Evolutionary conservation across 2,888 invertebrate species (phyloP).

Genomic region (Synergus gifuensis): DNA sequence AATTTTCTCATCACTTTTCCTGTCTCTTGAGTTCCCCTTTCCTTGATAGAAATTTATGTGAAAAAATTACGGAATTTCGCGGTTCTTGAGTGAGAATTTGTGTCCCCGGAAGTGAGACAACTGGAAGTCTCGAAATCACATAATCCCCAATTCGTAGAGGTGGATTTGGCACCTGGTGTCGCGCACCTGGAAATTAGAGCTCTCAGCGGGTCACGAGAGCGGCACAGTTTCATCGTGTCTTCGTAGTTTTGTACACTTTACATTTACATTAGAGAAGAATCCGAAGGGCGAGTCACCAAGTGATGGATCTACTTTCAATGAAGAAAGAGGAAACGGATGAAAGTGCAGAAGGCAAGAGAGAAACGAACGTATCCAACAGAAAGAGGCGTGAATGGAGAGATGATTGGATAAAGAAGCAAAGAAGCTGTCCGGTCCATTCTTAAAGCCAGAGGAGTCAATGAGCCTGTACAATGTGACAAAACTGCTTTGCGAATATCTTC

Average conservation of each 20-base stretch:
- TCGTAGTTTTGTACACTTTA: conserved; percentile 53
- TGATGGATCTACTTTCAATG: conserved; percentile 65
- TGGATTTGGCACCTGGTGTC: conserved; percentile 49
- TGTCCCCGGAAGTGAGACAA: conserved; percentile 18
- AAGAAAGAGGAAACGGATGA: conserved; percentile 43
- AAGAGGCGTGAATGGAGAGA: conserved; percentile 73
- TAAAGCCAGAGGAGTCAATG: conserved; percentile 61
- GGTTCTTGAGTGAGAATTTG: not conserved
- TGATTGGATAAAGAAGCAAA: conserved; percentile 74
- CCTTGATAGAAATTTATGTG: not conserved
- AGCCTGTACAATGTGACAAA: conserved; percentile 60
- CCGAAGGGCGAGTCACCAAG: conserved; percentile 46
- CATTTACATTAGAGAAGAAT: conserved; percentile 58
- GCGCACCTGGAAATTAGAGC: conserved; percentile 66
- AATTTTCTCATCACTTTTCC: not conserved
- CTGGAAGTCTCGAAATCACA: not conserved
- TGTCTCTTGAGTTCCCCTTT: not conserved
- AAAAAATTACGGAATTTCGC: not conserved
- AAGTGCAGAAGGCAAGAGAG: conserved; percentile 32
- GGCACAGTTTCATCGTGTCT: conserved; percentile 53
- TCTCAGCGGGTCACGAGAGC: conserved; percentile 46
- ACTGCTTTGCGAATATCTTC: conserved; percentile 36
- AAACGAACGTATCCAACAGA: conserved; percentile 45
- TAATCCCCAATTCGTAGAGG: conserved; percentile 35
- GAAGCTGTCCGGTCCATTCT: conserved; percentile 57